Conservation (phyloP, 1,140 invertebrate species). For the Drosophila nasuta region DNA sequence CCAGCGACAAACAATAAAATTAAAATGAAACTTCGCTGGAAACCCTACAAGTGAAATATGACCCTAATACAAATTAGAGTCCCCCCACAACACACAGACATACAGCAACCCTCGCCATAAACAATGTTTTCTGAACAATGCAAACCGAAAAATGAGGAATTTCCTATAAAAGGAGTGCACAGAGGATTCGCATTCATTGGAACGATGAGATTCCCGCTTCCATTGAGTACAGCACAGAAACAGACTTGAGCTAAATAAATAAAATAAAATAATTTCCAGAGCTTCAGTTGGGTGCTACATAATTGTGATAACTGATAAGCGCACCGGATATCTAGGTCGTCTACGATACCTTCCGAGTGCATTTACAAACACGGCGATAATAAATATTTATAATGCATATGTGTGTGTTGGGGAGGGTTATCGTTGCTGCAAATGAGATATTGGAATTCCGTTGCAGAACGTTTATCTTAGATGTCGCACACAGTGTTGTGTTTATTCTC, state of each 20-base stretch:
- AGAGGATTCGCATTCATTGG: conserved; percentile 15
- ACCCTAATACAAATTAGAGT: conserved; percentile 82
- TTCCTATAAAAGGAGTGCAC: conserved; percentile 5
- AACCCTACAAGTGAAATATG: conserved; percentile 84
- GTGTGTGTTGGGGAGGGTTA: not conserved
- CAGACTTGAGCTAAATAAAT: not conserved
- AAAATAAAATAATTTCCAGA: not conserved
- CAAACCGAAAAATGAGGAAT: conserved; percentile 22
- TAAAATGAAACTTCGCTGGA: conserved; percentile 83
- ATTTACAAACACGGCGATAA: not conserved
- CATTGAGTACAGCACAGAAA: not conserved
- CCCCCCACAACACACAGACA: conserved; percentile 29
- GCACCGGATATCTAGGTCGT: conserved; percentile 43
- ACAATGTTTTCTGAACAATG: conserved; percentile 43
- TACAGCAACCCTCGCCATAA: conserved; percentile 41
- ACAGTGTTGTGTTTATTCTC: conserved; percentile 6
- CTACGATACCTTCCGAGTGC: no score
- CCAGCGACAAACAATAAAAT: conserved; percentile 70
- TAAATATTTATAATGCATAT: not conserved
- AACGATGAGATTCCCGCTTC: not conserved
- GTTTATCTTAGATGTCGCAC: conserved; percentile 41
- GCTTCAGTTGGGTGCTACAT: conserved; percentile 1
- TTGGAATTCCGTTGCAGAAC: conserved; percentile 28
- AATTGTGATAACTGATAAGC: conserved; percentile 45
- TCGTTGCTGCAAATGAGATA: conserved; percentile 1